A percentile compares a stretch with the other conserved stretches of the same genome.
Evolutionary conservation across 1,140 invertebrate genomes (phyloP).

Genomic region (Catajapyx aquilonaris): DNA sequence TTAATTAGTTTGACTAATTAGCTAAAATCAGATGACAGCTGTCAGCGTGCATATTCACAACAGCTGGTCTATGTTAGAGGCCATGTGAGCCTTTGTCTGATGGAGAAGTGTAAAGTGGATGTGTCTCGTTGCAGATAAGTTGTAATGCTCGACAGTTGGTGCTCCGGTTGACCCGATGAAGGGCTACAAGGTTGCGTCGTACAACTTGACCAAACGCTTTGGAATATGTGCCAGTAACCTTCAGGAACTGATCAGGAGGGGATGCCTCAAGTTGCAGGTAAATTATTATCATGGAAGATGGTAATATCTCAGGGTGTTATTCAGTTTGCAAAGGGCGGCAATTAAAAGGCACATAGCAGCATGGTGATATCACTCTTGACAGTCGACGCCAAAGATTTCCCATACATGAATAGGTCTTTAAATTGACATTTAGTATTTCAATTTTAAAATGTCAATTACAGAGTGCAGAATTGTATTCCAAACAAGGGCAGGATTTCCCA

Average conservation of each 20-base stretch:
- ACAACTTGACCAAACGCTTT: constrained; percentile 34
- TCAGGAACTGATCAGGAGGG: constrained; percentile 36
- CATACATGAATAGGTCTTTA: constrained; percentile 2
- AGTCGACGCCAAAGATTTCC: not conserved
- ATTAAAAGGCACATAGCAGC: not conserved
- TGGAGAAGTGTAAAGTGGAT: too few relatives aligned
- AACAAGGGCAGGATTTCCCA: too few relatives aligned
- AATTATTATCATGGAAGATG: constrained; percentile 29
- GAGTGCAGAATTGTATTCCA: too few relatives aligned
- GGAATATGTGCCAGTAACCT: constrained; percentile 41
- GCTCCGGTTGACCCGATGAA: too few relatives aligned
- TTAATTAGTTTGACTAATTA: too few relatives aligned
- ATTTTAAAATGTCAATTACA: too few relatives aligned
- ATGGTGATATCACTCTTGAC: not conserved
- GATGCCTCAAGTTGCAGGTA: constrained; percentile 30
- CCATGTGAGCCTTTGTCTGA: too few relatives aligned
- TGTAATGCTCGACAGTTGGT: too few relatives aligned
- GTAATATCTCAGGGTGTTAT: not conserved
- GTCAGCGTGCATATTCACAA: too few relatives aligned
- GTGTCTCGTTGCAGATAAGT: too few relatives aligned
- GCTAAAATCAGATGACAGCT: too few relatives aligned
- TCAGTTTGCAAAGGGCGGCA: not conserved
- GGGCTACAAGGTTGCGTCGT: constrained; percentile 48
- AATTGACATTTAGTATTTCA: constrained; percentile 6
- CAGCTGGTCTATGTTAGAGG: too few relatives aligned